Percentiles rank a stretch among this genome's conserved stretches.
Conservation (phyloP, 2,113 vertebrate species). For the Ploceus nigricollis region DNA sequence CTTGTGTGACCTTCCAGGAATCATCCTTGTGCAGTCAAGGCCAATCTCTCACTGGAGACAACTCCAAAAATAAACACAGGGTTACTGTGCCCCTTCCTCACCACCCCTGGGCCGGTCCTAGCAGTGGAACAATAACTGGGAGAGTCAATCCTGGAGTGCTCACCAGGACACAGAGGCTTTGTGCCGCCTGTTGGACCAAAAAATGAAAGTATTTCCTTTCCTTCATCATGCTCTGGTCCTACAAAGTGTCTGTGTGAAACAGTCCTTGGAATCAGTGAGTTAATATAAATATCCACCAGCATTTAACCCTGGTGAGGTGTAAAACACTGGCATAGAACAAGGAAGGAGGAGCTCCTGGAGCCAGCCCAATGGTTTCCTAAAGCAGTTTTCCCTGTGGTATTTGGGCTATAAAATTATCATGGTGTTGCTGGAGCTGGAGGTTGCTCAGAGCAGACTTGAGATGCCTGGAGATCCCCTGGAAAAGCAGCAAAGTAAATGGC, state of each 20-base stretch:
- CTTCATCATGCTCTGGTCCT: neutral
- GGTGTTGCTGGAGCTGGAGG: neutral
- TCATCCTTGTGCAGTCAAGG: neutral
- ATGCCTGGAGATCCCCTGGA: neutral
- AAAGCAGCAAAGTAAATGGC: constrained; percentile 1
- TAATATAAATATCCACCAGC: neutral
- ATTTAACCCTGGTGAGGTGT: neutral
- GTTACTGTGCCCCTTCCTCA: neutral
- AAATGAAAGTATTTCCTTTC: neutral
- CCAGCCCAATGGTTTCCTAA: neutral
- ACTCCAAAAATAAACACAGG: neutral
- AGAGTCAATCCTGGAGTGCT: neutral
- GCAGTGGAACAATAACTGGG: neutral
- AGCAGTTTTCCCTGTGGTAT: neutral
- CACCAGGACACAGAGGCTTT: neutral
- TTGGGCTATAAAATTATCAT: neutral
- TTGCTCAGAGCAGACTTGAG: neutral
- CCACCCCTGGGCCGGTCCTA: neutral
- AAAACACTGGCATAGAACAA: neutral
- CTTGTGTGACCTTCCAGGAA: neutral
- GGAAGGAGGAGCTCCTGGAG: neutral
- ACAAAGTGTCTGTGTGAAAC: neutral
- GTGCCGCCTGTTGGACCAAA: neutral
- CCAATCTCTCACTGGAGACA: neutral
- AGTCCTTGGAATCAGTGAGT: neutral